phyloP scores from a whole-genome alignment of 2,797 vertebrate species.

The Epinephelus coioides region DNA sequence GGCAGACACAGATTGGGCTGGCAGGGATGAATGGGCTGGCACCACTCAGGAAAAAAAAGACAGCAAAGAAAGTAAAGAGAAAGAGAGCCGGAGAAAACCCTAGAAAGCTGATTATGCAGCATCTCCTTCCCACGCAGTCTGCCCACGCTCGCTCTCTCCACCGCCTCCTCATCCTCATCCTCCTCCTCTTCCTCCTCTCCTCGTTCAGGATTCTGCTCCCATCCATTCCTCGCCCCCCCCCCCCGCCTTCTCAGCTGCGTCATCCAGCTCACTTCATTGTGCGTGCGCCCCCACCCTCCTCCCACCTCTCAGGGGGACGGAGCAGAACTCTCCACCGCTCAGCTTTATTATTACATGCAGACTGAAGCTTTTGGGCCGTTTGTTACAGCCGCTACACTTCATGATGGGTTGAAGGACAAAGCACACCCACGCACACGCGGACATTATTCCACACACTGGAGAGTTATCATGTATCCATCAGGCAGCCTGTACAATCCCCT shows the following conservation, averaged over 20 bases:
- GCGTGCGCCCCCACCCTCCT: constrained; percentile 43
- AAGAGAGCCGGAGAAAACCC: constrained; percentile 71
- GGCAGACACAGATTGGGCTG: not conserved
- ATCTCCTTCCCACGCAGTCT: constrained; percentile 79
- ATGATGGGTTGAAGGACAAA: constrained; percentile 47
- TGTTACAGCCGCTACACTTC: constrained; percentile 46
- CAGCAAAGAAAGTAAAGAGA: constrained; percentile 16
- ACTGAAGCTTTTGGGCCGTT: constrained; percentile 51
- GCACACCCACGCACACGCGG: constrained; percentile 44
- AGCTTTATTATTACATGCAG: constrained; percentile 50
- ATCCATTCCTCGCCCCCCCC: no score
- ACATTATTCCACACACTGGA: constrained; percentile 30
- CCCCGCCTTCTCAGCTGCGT: constrained; percentile 69
- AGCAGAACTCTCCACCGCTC: constrained; percentile 51
- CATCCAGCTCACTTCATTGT: constrained; percentile 70
- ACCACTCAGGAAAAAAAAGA: constrained; percentile 8
- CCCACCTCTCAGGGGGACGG: constrained; percentile 60
- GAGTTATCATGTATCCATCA: constrained; percentile 45
- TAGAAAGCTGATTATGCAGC: constrained; percentile 82
- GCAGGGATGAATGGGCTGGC: constrained; percentile 34
- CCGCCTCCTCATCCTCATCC: constrained; percentile 42
- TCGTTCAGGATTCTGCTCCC: constrained; percentile 68
- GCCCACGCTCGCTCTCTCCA: constrained; percentile 73
- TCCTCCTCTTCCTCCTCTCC: constrained; percentile 55
- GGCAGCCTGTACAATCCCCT: constrained; percentile 25